Conservation (phyloP, 2,888 invertebrate species). For the Tanypteryx hageni region DNA sequence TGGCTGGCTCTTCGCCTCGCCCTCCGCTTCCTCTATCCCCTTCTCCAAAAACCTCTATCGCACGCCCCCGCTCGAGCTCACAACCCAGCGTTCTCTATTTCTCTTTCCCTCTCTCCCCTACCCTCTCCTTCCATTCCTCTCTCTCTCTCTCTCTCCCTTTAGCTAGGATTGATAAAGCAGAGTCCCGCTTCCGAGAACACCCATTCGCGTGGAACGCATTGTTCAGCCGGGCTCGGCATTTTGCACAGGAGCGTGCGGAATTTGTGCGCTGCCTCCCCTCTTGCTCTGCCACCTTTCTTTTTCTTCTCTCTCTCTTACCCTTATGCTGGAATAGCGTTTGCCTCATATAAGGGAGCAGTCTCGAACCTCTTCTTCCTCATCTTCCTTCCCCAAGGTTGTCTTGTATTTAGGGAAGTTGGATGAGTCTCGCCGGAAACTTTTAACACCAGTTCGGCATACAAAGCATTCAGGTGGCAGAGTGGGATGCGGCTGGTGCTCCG, state of each 20-base stretch:
- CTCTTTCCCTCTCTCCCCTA: neutral
- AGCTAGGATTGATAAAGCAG: slow-evolving; percentile 56
- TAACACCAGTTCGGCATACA: slow-evolving; percentile 63
- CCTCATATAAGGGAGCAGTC: slow-evolving; percentile 40
- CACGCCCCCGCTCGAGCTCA: neutral
- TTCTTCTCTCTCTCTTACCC: slow-evolving; percentile 33
- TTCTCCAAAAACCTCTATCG: neutral
- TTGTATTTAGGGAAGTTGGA: slow-evolving; percentile 60
- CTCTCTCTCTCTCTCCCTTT: slow-evolving; percentile 13
- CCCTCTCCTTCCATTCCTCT: neutral
- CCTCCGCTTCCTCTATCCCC: neutral
- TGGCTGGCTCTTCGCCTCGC: slow-evolving; percentile 25
- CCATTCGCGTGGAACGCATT: slow-evolving; percentile 63
- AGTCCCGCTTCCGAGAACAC: slow-evolving; percentile 59
- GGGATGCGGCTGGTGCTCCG: slow-evolving; percentile 1
- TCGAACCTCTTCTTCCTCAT: neutral
- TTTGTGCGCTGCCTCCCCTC: slow-evolving; percentile 26
- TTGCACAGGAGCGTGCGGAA: slow-evolving; percentile 62
- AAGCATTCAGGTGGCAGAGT: slow-evolving; percentile 61
- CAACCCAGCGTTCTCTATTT: neutral
- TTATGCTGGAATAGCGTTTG: slow-evolving; percentile 21
- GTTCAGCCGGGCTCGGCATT: slow-evolving; percentile 61
- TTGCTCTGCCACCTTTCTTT: neutral
- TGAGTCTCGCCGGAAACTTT: slow-evolving; percentile 61
- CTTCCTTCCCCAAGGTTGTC: slow-evolving; percentile 4